Evolutionary conservation across 2,113 vertebrate genomes (phyloP).

Genomic region (Calypte anna): DNA sequence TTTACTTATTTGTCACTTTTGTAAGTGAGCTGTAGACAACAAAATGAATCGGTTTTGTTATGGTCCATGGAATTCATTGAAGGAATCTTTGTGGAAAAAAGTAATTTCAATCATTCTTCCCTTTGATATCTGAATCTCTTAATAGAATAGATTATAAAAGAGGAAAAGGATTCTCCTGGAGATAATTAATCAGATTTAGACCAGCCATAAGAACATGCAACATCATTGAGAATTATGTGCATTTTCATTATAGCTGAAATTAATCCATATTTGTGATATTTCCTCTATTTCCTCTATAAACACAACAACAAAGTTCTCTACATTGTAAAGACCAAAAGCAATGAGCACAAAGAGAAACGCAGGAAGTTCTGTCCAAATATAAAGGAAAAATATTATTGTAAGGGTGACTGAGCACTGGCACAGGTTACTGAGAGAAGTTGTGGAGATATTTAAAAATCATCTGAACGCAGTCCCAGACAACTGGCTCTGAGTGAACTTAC

Average conservation of each 20-base stretch:
- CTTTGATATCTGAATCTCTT: background rate
- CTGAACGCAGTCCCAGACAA: background rate
- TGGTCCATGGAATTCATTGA: background rate
- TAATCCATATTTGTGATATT: background rate
- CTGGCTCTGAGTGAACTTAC: background rate
- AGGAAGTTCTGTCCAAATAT: fast-evolving
- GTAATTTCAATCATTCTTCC: background rate
- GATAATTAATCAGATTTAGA: background rate
- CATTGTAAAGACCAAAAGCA: background rate
- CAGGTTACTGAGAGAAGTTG: background rate
- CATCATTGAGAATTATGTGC: background rate
- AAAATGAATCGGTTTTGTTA: background rate
- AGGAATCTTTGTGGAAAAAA: background rate
- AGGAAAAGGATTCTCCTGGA: background rate
- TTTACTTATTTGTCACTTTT: background rate
- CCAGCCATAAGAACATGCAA: background rate
- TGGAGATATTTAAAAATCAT: background rate
- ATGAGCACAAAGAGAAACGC: background rate
- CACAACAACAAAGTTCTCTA: background rate
- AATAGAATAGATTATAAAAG: background rate
- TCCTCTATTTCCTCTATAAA: background rate
- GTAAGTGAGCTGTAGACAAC: background rate
- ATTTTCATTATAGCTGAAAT: background rate
- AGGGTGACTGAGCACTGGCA: background rate
- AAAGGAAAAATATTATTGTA: background rate